These are phyloP conservation scores for Rhingia campestris DNA, from an alignment of 2,888 invertebrate genomes.

Conservation along the genomic window DNA sequence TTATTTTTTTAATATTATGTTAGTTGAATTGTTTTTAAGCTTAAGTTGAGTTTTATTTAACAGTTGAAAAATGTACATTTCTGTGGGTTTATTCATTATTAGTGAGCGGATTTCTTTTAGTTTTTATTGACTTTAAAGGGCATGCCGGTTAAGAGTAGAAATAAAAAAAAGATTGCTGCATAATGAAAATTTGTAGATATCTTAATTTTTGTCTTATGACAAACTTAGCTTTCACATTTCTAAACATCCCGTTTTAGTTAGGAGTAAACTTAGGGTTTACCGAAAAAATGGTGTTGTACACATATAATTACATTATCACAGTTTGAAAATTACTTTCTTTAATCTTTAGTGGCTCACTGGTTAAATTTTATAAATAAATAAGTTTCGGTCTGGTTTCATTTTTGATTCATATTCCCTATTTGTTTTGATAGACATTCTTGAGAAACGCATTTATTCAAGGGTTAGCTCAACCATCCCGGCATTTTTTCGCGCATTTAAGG, in stretches of 20 bases:
- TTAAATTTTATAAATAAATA: not conserved
- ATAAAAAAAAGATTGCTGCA: not conserved
- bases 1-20: constrained; percentile 28
- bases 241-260: too few species aligned
- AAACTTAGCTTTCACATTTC: too few species aligned
- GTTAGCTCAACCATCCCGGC: too few species aligned
- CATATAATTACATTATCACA: constrained; percentile 36
- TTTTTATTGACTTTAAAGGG: not conserved
- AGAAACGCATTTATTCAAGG: too few species aligned
- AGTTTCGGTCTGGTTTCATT: not conserved
- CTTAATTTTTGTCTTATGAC: too few species aligned
- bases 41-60: constrained; percentile 43
- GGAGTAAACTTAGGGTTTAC: too few species aligned
- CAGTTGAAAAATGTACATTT: constrained; percentile 57
- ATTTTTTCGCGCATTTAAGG: too few species aligned
- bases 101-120: not conserved
- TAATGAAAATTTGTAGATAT: not conserved
- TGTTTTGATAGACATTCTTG: too few species aligned
- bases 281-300: not conserved
- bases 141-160: not conserved
- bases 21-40: constrained; percentile 41
- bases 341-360: not conserved
- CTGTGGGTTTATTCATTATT: constrained; percentile 42
- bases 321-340: constrained; percentile 1
- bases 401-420: not conserved